A percentile compares a stretch with the other conserved stretches of the same genome.
These are phyloP conservation scores for Loris lydekkerianus DNA, from an alignment of 2,797 vertebrate genomes.

Conservation along the genomic window DNA sequence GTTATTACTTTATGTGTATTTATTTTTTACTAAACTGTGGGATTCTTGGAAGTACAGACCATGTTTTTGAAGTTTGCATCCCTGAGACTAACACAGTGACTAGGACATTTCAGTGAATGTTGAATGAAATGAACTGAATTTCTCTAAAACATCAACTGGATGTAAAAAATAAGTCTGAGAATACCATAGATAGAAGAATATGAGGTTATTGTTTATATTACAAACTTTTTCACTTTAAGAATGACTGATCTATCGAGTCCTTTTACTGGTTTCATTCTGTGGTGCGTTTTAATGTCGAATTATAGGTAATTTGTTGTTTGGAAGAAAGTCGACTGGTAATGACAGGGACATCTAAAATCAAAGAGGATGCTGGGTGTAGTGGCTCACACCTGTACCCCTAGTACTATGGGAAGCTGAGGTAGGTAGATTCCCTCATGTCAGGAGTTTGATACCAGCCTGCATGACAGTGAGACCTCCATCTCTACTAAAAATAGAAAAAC, in stretches of 20 bases:
- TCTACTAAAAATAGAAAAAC: too few relatives aligned
- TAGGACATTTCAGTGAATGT: background rate
- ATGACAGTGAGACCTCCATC: too few relatives aligned
- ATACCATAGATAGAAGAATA: background rate
- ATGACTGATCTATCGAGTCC: background rate
- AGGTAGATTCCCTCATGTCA: too few relatives aligned
- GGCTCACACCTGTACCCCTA: too few relatives aligned
- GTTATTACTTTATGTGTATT: conserved; percentile 15
- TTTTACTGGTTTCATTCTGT: conserved; percentile 18
- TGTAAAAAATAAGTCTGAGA: background rate
- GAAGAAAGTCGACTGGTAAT: background rate
- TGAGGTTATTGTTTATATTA: conserved; percentile 6
- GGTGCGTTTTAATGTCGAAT: conserved; percentile 4
- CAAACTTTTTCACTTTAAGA: background rate
- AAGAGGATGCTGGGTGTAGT: background rate
- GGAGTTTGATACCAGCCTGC: too few relatives aligned
- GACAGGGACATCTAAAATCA: conserved; percentile 27
- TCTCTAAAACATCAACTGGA: background rate
- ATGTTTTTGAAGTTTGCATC: conserved; percentile 44
- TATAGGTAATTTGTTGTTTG: background rate
- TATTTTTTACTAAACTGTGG: background rate
- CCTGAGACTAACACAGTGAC: background rate
- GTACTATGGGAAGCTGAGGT: too few relatives aligned
- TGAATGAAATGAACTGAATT: conserved; percentile 46
- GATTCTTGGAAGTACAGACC: background rate